A percentile compares a stretch with the other conserved stretches of the same genome.
Evolutionary conservation across 2,888 invertebrate genomes (phyloP).

Genomic region (Aricia artaxerxes): DNA sequence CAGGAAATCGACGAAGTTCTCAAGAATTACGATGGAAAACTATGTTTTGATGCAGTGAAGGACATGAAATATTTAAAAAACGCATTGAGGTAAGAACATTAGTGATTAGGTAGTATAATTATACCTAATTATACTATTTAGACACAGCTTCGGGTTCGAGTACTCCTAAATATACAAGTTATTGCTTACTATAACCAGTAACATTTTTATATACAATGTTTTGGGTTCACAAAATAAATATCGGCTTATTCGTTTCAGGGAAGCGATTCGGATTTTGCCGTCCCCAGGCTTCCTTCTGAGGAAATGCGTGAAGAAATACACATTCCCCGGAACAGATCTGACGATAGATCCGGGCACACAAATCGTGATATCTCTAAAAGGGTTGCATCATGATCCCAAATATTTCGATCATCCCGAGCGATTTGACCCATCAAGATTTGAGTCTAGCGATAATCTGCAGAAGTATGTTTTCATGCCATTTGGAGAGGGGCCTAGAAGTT

Average conservation of each 20-base stretch:
- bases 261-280: constrained; percentile 69
- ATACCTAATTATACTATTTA: not conserved
- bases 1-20: constrained; percentile 67
- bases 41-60: constrained; percentile 61
- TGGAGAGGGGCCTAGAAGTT: constrained; percentile 68
- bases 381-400: constrained; percentile 60
- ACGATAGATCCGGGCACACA: constrained; percentile 62
- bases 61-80: constrained; percentile 68
- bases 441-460: constrained; percentile 52
- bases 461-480: constrained; percentile 64
- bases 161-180: too few relatives aligned
- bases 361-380: constrained; percentile 64
- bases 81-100: constrained; percentile 51
- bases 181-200: too few relatives aligned
- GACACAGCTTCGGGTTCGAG: too few relatives aligned
- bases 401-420: constrained; percentile 62
- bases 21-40: constrained; percentile 45
- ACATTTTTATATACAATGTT: too few relatives aligned
- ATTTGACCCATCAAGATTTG: constrained; percentile 66
- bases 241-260: constrained; percentile 39
- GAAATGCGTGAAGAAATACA: constrained; percentile 62
- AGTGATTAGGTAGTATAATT: not conserved
- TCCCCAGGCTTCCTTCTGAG: constrained; percentile 65
- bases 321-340: constrained; percentile 62
- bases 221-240: not conserved